Conservation (phyloP, 2,888 invertebrate genomes). For the Bellardia pandia region DNA sequence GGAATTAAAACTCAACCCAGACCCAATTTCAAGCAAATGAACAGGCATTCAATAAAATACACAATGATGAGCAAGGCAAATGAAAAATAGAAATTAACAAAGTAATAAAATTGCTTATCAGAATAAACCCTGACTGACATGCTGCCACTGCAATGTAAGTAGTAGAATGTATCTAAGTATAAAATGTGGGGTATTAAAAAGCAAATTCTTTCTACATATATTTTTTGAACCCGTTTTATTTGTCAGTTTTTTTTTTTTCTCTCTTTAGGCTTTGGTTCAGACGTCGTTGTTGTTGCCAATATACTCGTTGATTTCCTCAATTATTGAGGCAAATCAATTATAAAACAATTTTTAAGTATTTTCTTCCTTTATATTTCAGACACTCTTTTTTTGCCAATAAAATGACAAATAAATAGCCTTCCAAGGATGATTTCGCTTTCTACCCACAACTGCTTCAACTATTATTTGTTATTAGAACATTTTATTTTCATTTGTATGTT, state of each 20-base stretch:
- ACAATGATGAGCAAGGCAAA: constrained; percentile 44
- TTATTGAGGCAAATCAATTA: constrained; percentile 69
- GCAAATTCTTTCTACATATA: constrained; percentile 6
- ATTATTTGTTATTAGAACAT: not conserved
- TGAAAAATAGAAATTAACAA: constrained; percentile 33
- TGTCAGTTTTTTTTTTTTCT: not conserved
- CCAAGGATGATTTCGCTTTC: constrained; percentile 6
- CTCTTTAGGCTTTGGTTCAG: not conserved
- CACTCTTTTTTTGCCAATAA: constrained; percentile 3
- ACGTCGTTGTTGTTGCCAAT: constrained; percentile 3
- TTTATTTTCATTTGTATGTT: not conserved
- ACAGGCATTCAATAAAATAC: not conserved
- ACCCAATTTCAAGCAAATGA: not conserved
- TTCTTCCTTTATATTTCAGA: not conserved
- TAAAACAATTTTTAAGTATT: constrained; percentile 51
- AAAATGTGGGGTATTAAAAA: not conserved
- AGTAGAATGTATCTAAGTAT: not conserved
- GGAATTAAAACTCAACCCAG: not conserved
- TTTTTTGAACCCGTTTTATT: constrained; percentile 24
- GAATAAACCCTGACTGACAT: not conserved
- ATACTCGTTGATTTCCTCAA: constrained; percentile 32
- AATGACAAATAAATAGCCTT: constrained; percentile 31
- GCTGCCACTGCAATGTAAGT: not conserved
- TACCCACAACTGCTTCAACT: not conserved
- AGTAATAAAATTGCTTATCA: constrained; percentile 43